A percentile compares a stretch with the other conserved stretches of the same genome.
Conservation (phyloP, 2,888 invertebrate genomes). For the Standfussiana lucernea region DNA sequence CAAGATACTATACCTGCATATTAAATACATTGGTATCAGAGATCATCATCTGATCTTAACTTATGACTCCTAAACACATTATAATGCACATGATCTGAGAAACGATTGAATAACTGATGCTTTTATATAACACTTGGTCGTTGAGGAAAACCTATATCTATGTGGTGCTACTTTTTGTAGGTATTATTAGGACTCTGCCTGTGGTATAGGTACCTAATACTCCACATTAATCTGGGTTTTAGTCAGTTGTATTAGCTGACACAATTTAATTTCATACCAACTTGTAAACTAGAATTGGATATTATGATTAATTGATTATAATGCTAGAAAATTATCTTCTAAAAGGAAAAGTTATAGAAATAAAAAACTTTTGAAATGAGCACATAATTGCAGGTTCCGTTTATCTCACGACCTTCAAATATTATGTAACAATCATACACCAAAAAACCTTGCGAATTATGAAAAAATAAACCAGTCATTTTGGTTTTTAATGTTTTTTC, state of each 20-base stretch:
- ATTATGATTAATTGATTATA: background rate
- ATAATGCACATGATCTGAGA: conserved; percentile 5
- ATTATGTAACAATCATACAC: background rate
- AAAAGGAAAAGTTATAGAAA: background rate
- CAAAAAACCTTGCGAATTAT: background rate
- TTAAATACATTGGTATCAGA: background rate
- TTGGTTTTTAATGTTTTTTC: background rate
- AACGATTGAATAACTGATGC: conserved; percentile 38
- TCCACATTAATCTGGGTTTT: background rate
- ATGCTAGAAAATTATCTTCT: background rate
- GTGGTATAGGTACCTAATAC: background rate
- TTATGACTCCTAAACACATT: conserved; percentile 7
- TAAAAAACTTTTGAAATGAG: background rate
- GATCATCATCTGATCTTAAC: conserved; percentile 6
- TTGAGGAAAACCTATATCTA: conserved; percentile 23
- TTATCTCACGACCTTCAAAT: conserved; percentile 19
- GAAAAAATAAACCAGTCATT: conserved; percentile 15
- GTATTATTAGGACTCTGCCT: background rate
- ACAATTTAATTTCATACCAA: background rate
- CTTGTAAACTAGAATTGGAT: no score
- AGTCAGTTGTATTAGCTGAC: background rate
- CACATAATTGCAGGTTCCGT: background rate
- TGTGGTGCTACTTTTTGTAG: background rate
- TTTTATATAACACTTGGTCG: conserved; percentile 10
- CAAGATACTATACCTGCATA: conserved; percentile 9